Evolutionary conservation across 2,797 vertebrate genomes (phyloP).

Genomic region (Sebastes minor): DNA sequence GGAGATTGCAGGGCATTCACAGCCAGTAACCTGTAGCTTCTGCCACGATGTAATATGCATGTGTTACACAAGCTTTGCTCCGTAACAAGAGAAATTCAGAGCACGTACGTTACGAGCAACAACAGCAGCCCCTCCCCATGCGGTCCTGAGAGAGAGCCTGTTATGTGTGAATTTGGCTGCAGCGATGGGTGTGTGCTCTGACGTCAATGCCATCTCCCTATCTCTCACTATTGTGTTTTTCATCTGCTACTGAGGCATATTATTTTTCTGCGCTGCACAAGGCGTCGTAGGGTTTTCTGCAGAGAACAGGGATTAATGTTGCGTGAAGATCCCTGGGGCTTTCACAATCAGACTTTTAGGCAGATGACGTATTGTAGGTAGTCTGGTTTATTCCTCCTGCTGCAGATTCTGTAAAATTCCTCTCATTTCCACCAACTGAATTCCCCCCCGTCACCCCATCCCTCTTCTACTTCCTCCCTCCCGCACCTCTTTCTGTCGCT

Average conservation of each 20-base stretch:
- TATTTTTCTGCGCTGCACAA: slow-evolving; percentile 23
- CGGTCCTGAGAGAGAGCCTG: slow-evolving; percentile 64
- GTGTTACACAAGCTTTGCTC: slow-evolving; percentile 70
- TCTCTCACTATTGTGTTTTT: slow-evolving; percentile 41
- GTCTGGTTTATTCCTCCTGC: slow-evolving; percentile 25
- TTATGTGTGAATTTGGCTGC: slow-evolving; percentile 71
- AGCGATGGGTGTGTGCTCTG: slow-evolving; percentile 78
- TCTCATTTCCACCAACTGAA: slow-evolving; percentile 61
- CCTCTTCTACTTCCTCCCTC: slow-evolving; percentile 36
- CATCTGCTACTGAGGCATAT: slow-evolving; percentile 39
- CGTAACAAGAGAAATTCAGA: slow-evolving; percentile 67
- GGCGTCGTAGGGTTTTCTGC: slow-evolving; percentile 5
- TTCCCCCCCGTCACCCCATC: slow-evolving; percentile 61
- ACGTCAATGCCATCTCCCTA: slow-evolving; percentile 71
- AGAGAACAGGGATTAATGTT: slow-evolving; percentile 32
- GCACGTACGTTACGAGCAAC: slow-evolving; percentile 72
- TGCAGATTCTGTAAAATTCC: slow-evolving; percentile 74
- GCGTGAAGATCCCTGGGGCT: slow-evolving; percentile 41
- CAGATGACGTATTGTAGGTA: slow-evolving; percentile 43
- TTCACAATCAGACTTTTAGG: slow-evolving; percentile 58
- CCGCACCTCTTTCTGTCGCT: slow-evolving; percentile 56
- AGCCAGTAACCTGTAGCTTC: slow-evolving; percentile 61
- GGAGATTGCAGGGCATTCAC: slow-evolving; percentile 3
- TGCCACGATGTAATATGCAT: slow-evolving; percentile 57
- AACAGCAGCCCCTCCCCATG: slow-evolving; percentile 76